These are phyloP conservation scores for Strigamia transsilvanica DNA, from an alignment of 2,888 invertebrate genomes.

Conservation along the genomic window DNA sequence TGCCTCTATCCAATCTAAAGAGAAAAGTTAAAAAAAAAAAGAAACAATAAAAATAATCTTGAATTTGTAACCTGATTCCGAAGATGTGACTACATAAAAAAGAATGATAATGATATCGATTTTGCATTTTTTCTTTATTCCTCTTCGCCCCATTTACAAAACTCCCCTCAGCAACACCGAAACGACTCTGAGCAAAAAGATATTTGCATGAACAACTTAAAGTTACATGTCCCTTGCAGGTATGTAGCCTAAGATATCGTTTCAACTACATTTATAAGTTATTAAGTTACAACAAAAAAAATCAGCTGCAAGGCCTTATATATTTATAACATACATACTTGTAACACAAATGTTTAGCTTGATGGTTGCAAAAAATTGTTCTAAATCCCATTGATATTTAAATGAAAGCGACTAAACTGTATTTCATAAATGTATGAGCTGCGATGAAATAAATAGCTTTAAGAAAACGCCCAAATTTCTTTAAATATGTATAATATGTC, in stretches of 20 bases:
- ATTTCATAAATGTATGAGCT: neutral
- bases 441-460: neutral
- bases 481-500: too few relatives aligned
- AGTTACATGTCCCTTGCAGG: slow-evolving; percentile 49
- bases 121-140: slow-evolving; percentile 36
- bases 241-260: slow-evolving; percentile 26
- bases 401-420: neutral
- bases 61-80: slow-evolving; percentile 49
- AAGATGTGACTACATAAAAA: slow-evolving; percentile 48
- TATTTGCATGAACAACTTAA: slow-evolving; percentile 49
- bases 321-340: neutral
- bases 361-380: neutral
- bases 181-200: slow-evolving; percentile 45
- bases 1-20: slow-evolving; percentile 23
- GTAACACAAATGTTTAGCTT: neutral
- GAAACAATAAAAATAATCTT: slow-evolving; percentile 42
- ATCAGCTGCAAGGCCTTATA: slow-evolving; percentile 13
- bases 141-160: slow-evolving; percentile 46
- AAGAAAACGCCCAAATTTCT: too few relatives aligned
- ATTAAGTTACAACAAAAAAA: neutral
- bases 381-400: neutral
- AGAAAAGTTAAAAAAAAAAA: neutral
- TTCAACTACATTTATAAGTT: slow-evolving; percentile 43
- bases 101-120: slow-evolving; percentile 49
- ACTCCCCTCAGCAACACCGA: slow-evolving; percentile 48